A percentile compares a stretch with the other conserved stretches of the same genome.
Conservation (phyloP, 1,140 invertebrate genomes). For the Bombus breviceps region DNA sequence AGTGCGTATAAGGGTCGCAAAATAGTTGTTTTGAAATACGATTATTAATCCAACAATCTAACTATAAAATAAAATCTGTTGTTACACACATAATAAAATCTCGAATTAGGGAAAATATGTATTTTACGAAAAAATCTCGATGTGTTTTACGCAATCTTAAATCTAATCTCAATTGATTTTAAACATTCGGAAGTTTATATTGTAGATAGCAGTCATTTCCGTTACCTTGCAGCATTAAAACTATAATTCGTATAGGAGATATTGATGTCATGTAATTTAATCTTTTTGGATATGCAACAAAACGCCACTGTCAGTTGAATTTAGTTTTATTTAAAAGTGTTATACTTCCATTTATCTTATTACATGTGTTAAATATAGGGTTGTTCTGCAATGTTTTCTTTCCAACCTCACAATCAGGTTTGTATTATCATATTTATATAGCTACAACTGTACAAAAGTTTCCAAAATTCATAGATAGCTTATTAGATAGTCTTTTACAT, state of each 20-base stretch:
- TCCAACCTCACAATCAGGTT: constrained; percentile 81
- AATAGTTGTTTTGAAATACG: constrained; percentile 19
- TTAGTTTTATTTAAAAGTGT: constrained; percentile 7
- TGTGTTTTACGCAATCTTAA: background rate
- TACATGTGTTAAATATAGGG: constrained; percentile 5
- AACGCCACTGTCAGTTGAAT: background rate
- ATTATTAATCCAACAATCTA: background rate
- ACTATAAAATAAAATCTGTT: constrained; percentile 12
- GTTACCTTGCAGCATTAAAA: constrained; percentile 30
- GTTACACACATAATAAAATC: background rate
- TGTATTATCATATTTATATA: constrained; percentile 30
- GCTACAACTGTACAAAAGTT: background rate
- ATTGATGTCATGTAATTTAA: constrained; percentile 42
- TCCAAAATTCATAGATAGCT: background rate
- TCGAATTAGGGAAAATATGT: background rate
- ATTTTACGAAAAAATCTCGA: background rate
- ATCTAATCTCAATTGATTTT: constrained; percentile 24
- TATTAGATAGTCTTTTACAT: background rate
- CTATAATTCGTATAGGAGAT: constrained; percentile 25
- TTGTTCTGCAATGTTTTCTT: constrained; percentile 77
- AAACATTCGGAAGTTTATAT: constrained; percentile 48
- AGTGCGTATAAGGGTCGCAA: background rate
- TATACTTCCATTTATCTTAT: constrained; percentile 18
- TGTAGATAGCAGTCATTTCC: constrained; percentile 37
- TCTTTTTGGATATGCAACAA: constrained; percentile 12